Evolutionary conservation across 2,888 invertebrate species (phyloP), one percentile per base, ranked within the genome.

Genomic region (Eupithecia exiguata): DNA sequence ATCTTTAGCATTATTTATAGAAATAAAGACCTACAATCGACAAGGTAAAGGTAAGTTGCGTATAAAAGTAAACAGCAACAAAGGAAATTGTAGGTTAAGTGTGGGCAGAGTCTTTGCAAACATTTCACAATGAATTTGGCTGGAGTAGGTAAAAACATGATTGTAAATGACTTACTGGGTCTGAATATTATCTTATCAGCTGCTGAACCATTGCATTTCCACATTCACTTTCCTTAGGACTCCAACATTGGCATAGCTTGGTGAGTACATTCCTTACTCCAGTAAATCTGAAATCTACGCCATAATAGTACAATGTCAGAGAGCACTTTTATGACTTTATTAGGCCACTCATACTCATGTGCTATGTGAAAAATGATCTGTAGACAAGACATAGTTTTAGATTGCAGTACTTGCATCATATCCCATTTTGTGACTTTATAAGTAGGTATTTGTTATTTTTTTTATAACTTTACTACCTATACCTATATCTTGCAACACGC

Each of bases 261-360:
- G 49, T 49, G 49, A 53, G 49, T 53, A 14, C 58, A 25, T 58
- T 58, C 58, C 58, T 58, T 25, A 10, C n/a, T 53, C 46, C 53
- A 53, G 25, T 58, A 14, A 58, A 21, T 58, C 58, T 58, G 5
- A 25, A 58, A 58, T 25, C 25, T 21, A 58, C 25, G 12, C 58
- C 25, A 1, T 25, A 53, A 21, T 21, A 49, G 49, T 49, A 49
- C 49, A 21, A 53, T 53, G 10, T 10, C 53, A 21, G 10, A 53
- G 21, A 53, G 7, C 53, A 10, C 21, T n/a, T 49, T 43, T 46
- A n/a, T n/a, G 46, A 46, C 49, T 53, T n/a, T n/a, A 53, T 53
- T 58, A 25, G 58, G 25, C 25, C 14, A 58, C 58, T 58, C 25
- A 25, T 14, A 25, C 14, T 58, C 25, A 58, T 12, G 14, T 58